A percentile compares a stretch with the other conserved stretches of the same genome.
These are phyloP conservation scores for Polypedilum pembai DNA, from an alignment of 1,140 invertebrate species.

Conservation along the genomic window DNA sequence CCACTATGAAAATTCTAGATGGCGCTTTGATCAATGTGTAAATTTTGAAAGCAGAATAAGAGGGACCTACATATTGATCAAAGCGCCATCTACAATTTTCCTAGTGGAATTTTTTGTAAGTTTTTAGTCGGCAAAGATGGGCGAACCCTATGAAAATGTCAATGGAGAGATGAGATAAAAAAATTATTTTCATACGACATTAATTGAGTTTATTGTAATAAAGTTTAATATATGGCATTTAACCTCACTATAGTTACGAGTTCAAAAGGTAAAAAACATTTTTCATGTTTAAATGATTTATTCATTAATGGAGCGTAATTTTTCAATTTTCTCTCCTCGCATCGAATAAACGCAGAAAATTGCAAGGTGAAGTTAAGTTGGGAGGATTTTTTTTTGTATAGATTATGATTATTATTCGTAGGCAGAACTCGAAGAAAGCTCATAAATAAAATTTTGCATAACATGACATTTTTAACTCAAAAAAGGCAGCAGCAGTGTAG, in stretches of 20 bases:
- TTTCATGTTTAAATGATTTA: conserved; percentile 28
- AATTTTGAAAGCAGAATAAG: too few relatives aligned
- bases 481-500: not conserved
- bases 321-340: conserved; percentile 23
- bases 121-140: too few relatives aligned
- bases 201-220: conserved; percentile 27
- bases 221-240: not conserved
- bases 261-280: not conserved
- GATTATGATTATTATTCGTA: conserved; percentile 5
- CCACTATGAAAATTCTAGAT: too few relatives aligned
- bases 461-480: conserved; percentile 24
- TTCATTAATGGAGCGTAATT: conserved; percentile 27
- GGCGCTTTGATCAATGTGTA: too few relatives aligned
- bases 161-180: not conserved
- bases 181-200: not conserved
- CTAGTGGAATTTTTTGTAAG: too few relatives aligned
- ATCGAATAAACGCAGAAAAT: not conserved
- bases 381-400: not conserved
- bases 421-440: not conserved
- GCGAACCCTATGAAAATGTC: too few relatives aligned
- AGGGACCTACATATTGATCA: too few relatives aligned
- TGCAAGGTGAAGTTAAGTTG: too few relatives aligned
- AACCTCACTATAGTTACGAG: not conserved
- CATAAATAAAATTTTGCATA: conserved; percentile 25
- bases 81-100: too few relatives aligned